phyloP scores from a whole-genome alignment of 53 echinoderm and acorn worm genomes.

The Paelopatides confundens region DNA sequence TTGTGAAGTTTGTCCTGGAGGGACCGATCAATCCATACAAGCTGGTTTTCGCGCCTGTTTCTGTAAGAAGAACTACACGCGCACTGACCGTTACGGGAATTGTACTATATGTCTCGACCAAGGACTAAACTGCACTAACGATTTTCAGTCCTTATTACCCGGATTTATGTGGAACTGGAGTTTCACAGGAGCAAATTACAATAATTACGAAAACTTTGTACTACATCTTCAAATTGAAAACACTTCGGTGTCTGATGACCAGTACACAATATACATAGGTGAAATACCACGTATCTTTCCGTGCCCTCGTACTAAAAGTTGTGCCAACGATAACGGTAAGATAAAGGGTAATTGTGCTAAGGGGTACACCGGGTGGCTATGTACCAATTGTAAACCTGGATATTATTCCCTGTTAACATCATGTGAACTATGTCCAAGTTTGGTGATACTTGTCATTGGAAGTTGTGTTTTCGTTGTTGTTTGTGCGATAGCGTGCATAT shows the following conservation, averaged over 20 bases:
- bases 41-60: constrained; percentile 8
- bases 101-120: neutral
- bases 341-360: neutral
- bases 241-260: neutral
- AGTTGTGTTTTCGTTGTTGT: neutral
- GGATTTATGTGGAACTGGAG: constrained; percentile 5
- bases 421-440: neutral
- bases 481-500: neutral
- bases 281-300: neutral
- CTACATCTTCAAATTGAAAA: neutral
- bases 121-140: neutral
- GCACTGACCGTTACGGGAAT: neutral
- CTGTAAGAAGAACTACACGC: neutral
- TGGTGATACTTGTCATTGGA: neutral
- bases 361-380: neutral
- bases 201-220: neutral
- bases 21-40: neutral
- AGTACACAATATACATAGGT: neutral
- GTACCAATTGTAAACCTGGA: neutral
- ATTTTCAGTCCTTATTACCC: neutral
- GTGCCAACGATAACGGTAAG: neutral
- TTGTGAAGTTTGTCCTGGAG: neutral
- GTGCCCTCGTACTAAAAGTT: neutral
- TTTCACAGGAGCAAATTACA: neutral
- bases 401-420: neutral